phyloP scores from a whole-genome alignment of 2,888 invertebrate genomes.

The Hirudinaria manillensis region DNA sequence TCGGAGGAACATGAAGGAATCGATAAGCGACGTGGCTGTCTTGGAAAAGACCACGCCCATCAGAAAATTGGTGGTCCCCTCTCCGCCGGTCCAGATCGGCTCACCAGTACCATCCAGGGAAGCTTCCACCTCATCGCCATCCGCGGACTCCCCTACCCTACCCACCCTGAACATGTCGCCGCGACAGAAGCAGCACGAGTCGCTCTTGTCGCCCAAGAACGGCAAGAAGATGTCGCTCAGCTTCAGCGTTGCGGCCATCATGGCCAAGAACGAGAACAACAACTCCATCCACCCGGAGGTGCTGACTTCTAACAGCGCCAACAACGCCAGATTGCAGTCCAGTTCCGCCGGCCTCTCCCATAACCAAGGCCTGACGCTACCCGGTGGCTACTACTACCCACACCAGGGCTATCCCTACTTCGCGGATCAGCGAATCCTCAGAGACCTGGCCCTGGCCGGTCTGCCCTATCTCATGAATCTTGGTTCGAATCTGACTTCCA shows the following conservation, averaged over 20 bases:
- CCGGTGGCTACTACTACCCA: not conserved
- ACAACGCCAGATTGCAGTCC: not conserved
- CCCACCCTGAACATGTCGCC: not conserved
- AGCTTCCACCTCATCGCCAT: not conserved
- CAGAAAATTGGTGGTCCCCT: no score
- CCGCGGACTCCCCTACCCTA: not conserved
- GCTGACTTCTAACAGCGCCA: not conserved
- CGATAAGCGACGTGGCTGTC: no score
- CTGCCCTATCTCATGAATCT: slow-evolving; percentile 10
- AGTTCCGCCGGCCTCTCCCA: not conserved
- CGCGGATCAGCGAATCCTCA: not conserved
- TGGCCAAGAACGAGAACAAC: slow-evolving; percentile 5
- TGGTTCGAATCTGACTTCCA: not conserved
- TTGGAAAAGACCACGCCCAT: no score
- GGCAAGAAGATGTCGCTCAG: slow-evolving; percentile 1
- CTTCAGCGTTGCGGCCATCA: slow-evolving; percentile 5
- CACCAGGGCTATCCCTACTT: slow-evolving; percentile 4
- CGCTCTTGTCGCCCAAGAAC: not conserved
- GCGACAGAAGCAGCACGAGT: no score
- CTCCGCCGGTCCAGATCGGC: no score
- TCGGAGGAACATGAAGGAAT: no score
- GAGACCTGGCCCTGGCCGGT: not conserved
- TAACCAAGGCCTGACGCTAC: not conserved
- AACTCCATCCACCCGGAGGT: not conserved
- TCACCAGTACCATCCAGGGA: not conserved